Percentiles rank a stretch among this genome's conserved stretches.
Conservation (phyloP, 2,888 invertebrate species). For the Formica aserva region DNA sequence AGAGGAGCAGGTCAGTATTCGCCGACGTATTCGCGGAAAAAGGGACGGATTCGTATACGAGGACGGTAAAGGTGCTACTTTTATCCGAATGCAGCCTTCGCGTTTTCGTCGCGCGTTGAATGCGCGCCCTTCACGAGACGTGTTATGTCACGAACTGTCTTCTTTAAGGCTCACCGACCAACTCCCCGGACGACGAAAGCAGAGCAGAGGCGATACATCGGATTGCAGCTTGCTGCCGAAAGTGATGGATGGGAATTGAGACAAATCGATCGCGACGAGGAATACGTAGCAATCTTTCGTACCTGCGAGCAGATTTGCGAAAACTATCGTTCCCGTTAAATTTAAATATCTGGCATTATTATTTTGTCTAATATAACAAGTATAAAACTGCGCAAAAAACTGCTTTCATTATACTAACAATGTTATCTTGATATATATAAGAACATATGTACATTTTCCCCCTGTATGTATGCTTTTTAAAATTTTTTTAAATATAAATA, state of each 20-base stretch:
- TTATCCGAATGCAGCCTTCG: constrained; percentile 66
- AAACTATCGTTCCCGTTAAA: background rate
- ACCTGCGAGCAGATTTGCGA: background rate
- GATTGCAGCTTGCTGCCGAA: constrained; percentile 46
- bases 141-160: constrained; percentile 80
- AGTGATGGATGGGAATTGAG: constrained; percentile 70
- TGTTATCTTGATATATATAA: background rate
- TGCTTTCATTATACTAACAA: background rate
- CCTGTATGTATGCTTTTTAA: background rate
- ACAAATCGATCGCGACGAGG: constrained; percentile 65
- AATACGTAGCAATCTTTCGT: constrained; percentile 25
- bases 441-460: background rate
- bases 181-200: constrained; percentile 61
- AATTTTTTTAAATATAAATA: background rate
- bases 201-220: constrained; percentile 52
- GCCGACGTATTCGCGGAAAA: constrained; percentile 46
- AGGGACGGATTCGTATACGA: constrained; percentile 74
- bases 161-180: constrained; percentile 51
- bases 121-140: constrained; percentile 63
- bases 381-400: background rate
- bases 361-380: background rate
- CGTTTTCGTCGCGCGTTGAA: constrained; percentile 48
- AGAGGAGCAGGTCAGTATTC: constrained; percentile 62
- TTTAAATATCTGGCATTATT: background rate
- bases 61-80: constrained; percentile 79